phyloP scores from a whole-genome alignment of 2,888 invertebrate species.

The Agriotes lineatus region DNA sequence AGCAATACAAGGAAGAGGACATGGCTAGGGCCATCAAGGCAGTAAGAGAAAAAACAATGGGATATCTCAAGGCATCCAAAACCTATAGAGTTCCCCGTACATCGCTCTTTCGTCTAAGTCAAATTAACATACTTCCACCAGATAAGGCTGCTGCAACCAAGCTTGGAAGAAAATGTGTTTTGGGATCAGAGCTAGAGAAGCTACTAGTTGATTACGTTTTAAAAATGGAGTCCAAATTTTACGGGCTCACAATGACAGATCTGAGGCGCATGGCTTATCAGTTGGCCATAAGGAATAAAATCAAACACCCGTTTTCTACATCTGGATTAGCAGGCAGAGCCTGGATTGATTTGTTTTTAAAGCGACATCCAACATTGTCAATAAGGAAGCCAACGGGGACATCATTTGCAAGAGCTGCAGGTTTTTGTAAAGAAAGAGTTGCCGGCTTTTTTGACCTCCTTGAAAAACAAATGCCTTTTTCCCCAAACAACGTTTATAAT shows the following conservation, averaged over 20 bases:
- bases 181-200: constrained; percentile 45
- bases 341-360: constrained; percentile 24
- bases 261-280: constrained; percentile 50
- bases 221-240: constrained; percentile 49
- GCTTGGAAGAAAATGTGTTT: constrained; percentile 43
- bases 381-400: constrained; percentile 47
- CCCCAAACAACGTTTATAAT: constrained; percentile 31
- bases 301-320: constrained; percentile 48
- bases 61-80: constrained; percentile 22
- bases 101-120: constrained; percentile 15
- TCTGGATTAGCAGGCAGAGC: constrained; percentile 15
- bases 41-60: constrained; percentile 11
- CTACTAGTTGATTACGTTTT: constrained; percentile 46
- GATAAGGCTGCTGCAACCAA: constrained; percentile 12
- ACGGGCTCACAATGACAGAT: constrained; percentile 53
- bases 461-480: constrained; percentile 7
- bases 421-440: constrained; percentile 45
- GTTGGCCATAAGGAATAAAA: constrained; percentile 47
- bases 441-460: constrained; percentile 50
- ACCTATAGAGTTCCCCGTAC: constrained; percentile 18
- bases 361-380: too few relatives aligned
- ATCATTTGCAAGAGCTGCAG: constrained; percentile 43
- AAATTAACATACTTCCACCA: not conserved
- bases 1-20: not conserved
- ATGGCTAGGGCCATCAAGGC: constrained; percentile 1